Evolutionary conservation across 2,888 invertebrate species (phyloP).

Genomic region (Anagyrus pseudococci): DNA sequence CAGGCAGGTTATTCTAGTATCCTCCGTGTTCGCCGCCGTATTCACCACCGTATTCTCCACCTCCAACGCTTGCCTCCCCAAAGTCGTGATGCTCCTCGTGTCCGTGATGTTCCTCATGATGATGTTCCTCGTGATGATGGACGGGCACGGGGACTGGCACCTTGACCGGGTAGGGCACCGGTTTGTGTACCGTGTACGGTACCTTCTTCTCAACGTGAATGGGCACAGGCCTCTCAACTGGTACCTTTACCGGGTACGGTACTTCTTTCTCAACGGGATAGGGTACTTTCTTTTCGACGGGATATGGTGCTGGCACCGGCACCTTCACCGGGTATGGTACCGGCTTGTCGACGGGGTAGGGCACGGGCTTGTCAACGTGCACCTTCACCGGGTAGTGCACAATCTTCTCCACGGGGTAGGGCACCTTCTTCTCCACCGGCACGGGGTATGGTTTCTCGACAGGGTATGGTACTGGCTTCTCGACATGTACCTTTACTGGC

Average conservation of each 20-base stretch:
- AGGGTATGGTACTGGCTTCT: slow-evolving; percentile 65
- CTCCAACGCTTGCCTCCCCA: slow-evolving; percentile 28
- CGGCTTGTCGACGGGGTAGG: slow-evolving; percentile 55
- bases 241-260: slow-evolving; percentile 74
- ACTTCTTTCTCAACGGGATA: slow-evolving; percentile 69
- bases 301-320: slow-evolving; percentile 73
- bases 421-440: slow-evolving; percentile 78
- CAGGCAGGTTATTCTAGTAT: too few relatives aligned
- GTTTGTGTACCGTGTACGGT: slow-evolving; percentile 57
- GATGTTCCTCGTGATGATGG: slow-evolving; percentile 56
- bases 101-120: slow-evolving; percentile 39
- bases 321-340: slow-evolving; percentile 55
- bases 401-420: slow-evolving; percentile 68
- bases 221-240: slow-evolving; percentile 48
- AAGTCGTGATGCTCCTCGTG: slow-evolving; percentile 35
- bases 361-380: slow-evolving; percentile 50
- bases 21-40: not conserved
- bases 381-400: slow-evolving; percentile 76
- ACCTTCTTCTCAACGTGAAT: slow-evolving; percentile 57
- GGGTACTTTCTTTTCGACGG: slow-evolving; percentile 79
- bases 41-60: slow-evolving; percentile 6
- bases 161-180: slow-evolving; percentile 74
- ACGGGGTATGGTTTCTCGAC: slow-evolving; percentile 66
- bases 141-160: slow-evolving; percentile 73
- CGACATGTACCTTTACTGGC: slow-evolving; percentile 67